These are phyloP conservation scores for Hydrotaea cyrtoneurina DNA, from an alignment of 2,888 invertebrate species.

Conservation along the genomic window DNA sequence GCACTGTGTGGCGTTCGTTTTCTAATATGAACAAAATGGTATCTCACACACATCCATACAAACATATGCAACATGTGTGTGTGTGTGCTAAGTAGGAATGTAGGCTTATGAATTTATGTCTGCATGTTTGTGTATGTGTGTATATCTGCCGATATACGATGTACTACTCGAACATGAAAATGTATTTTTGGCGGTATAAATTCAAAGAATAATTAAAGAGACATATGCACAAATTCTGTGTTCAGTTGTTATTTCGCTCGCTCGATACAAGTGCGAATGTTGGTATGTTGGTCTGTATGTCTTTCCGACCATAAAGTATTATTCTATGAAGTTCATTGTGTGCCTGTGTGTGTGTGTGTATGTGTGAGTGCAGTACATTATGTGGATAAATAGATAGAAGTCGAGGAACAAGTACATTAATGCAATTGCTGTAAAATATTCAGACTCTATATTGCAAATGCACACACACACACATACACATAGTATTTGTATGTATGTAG, in stretches of 20 bases:
- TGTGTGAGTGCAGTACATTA: neutral
- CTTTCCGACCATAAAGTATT: slow-evolving; percentile 17
- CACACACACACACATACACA: neutral
- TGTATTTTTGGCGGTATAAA: slow-evolving; percentile 68
- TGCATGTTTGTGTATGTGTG: neutral
- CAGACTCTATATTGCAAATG: neutral
- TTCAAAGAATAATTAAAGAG: slow-evolving; percentile 65
- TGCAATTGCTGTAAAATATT: slow-evolving; percentile 24
- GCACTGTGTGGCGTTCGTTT: neutral
- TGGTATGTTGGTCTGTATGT: neutral
- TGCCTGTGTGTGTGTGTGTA: neutral
- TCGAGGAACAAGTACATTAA: slow-evolving; percentile 23
- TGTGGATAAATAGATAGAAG: slow-evolving; percentile 12
- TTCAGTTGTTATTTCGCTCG: neutral
- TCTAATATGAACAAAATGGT: slow-evolving; percentile 21
- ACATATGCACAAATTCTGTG: slow-evolving; percentile 52
- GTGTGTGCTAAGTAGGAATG: slow-evolving; percentile 1
- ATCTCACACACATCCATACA: neutral
- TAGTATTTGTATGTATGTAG: neutral
- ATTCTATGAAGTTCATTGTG: slow-evolving; percentile 28
- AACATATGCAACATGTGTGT: neutral
- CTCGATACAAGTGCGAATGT: slow-evolving; percentile 5
- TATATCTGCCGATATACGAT: neutral
- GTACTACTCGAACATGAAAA: slow-evolving; percentile 68
- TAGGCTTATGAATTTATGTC: neutral